These are phyloP conservation scores for Therioaphis trifolii DNA, from an alignment of 2,888 invertebrate genomes.

Conservation along the genomic window DNA sequence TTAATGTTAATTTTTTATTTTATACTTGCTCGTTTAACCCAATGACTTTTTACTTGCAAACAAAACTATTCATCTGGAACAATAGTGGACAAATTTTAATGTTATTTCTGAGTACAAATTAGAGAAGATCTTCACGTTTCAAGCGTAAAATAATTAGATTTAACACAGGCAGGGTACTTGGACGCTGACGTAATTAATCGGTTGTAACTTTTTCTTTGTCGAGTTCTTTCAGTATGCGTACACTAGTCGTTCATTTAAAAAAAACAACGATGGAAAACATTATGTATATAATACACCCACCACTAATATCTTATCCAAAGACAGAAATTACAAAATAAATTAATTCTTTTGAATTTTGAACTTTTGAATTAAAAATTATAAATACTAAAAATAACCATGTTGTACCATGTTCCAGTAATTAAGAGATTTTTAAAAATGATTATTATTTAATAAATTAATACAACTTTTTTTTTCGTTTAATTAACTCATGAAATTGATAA, in stretches of 20 bases:
- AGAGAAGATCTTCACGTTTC: constrained; percentile 4
- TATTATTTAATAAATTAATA: too few relatives aligned
- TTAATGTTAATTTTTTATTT: not conserved
- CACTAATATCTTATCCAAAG: too few relatives aligned
- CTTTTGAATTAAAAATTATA: too few relatives aligned
- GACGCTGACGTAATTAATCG: constrained; percentile 39
- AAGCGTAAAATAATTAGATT: constrained; percentile 36
- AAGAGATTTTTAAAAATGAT: too few relatives aligned
- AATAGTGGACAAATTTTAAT: constrained; percentile 22
- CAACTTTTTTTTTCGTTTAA: too few relatives aligned
- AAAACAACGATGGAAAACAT: not conserved
- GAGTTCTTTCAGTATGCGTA: not conserved
- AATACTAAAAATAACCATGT: too few relatives aligned
- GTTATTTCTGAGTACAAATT: constrained; percentile 1
- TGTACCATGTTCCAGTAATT: too few relatives aligned
- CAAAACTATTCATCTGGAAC: constrained; percentile 25
- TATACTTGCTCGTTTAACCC: not conserved
- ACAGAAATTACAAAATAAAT: too few relatives aligned
- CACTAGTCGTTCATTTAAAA: not conserved
- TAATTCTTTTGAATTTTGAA: too few relatives aligned
- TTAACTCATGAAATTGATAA: not conserved
- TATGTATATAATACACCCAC: too few relatives aligned
- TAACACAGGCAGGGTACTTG: constrained; percentile 3
- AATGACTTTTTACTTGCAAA: not conserved
- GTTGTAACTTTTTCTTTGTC: not conserved